phyloP scores from a whole-genome alignment of 2,113 vertebrate genomes.

The Chaetodon trifascialis region DNA sequence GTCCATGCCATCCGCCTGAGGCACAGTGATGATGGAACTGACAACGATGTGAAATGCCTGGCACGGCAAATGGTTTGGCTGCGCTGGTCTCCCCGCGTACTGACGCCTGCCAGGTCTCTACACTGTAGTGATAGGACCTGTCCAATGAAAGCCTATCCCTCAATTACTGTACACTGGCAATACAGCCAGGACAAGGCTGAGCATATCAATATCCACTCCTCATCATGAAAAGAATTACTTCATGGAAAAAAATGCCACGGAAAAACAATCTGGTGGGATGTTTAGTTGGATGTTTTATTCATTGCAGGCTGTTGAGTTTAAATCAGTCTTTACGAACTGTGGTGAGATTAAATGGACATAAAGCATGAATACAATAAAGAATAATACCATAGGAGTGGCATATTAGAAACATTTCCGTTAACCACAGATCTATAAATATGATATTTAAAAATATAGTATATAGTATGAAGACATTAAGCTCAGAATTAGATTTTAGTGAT shows the following conservation, averaged over 20 bases:
- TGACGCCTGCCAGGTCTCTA: slow-evolving; percentile 70
- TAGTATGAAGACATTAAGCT: too few relatives aligned
- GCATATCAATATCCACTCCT: slow-evolving; percentile 53
- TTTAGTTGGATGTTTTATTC: slow-evolving; percentile 32
- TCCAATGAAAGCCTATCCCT: slow-evolving; percentile 68
- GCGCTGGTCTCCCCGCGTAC: slow-evolving; percentile 46
- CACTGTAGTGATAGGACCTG: slow-evolving; percentile 57
- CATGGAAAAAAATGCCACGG: slow-evolving; percentile 20
- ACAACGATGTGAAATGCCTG: slow-evolving; percentile 71
- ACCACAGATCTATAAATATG: background rate
- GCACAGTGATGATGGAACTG: slow-evolving; percentile 66
- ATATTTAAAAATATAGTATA: background rate
- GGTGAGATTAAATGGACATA: background rate
- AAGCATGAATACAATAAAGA: slow-evolving; percentile 3
- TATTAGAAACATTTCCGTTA: background rate
- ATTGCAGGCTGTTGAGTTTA: slow-evolving; percentile 8
- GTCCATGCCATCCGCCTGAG: slow-evolving; percentile 44
- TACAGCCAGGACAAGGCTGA: slow-evolving; percentile 51
- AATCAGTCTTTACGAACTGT: slow-evolving; percentile 6
- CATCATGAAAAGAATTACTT: slow-evolving; percentile 45
- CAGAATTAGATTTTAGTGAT: background rate
- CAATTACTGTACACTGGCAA: slow-evolving; percentile 62
- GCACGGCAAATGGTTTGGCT: slow-evolving; percentile 55
- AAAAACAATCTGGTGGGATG: slow-evolving; percentile 31
- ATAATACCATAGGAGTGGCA: background rate